Evolutionary conservation across 2,888 invertebrate species (phyloP), one percentile per base, ranked within the genome.

Genomic region (Trachelus tabidus): DNA sequence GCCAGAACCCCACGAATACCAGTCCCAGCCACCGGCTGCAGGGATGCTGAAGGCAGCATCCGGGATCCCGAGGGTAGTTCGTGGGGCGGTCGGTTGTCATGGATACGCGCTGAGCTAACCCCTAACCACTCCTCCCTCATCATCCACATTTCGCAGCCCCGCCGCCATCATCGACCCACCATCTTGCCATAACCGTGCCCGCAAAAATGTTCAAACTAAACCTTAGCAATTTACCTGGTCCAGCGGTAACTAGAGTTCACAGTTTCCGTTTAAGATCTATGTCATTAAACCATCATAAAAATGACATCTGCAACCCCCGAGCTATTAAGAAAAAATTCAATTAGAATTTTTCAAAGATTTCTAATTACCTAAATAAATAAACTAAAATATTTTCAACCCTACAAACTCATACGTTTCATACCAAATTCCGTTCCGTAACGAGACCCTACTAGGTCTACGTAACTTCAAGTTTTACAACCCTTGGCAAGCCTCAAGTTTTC

Each of bases 81-180:
- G 88, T 87, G 87, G 91, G 91, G 90, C 90, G 90, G 90, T 90
- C 91, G 90, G 91, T 91, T 87, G 90, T 87, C 91, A 91, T 91
- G 90, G 91, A 89, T 88, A 91, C 91, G 86, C 88, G 87, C 86
- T 87, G 87, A 87, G 89, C 89, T 89, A 89, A 89, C 88, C 89
- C 89, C 87, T 88, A 89, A 89, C 89, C 87, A 87, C 88, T 83
- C 85, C 69, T 69, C 83, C 83, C 83, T 82, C 81, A 82, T 84
- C 85, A 85, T 83, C 85, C 85, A 79, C 85, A 82, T 85, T 87
- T 84, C 85, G 84, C 83, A 85, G 80, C 85, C 84, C 79, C 85
- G 87, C 90, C 91, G 91, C 91, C 91, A 91, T 91, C 90, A 90
- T 91, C 90, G 91, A 89, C 88, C 91, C 91, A 90, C 91, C 91